Conservation (phyloP, 1,140 invertebrate species). For the Uloborus diversus region DNA sequence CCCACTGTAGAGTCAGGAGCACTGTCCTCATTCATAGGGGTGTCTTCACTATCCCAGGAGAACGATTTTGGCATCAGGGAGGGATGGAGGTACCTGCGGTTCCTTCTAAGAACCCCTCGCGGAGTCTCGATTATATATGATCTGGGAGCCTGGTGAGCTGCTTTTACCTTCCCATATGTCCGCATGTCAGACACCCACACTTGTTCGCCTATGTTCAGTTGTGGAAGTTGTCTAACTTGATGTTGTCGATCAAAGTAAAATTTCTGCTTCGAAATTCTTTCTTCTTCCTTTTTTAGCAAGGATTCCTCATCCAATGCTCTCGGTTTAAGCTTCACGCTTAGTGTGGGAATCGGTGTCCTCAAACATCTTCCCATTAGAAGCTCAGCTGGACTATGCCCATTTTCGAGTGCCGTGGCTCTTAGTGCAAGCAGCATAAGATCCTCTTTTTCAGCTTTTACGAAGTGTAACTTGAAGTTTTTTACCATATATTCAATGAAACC, state of each 20-base stretch:
- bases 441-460: neutral
- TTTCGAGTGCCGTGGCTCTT: neutral
- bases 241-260: neutral
- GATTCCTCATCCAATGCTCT: neutral
- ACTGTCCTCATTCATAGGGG: neutral
- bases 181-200: neutral
- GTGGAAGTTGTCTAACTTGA: neutral
- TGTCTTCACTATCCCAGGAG: neutral
- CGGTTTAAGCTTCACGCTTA: neutral
- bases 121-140: neutral
- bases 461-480: neutral
- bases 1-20: neutral
- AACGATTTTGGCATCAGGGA: neutral
- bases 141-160: neutral
- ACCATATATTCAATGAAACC: neutral
- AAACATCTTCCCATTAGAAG: neutral
- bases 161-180: neutral
- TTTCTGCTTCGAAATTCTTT: neutral
- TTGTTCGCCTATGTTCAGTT: neutral
- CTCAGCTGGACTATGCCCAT: neutral
- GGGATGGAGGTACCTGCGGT: neutral
- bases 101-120: neutral
- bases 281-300: neutral
- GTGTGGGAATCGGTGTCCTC: neutral
- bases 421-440: neutral